phyloP scores from a whole-genome alignment of 2,888 invertebrate species.

The Pristionchus mayeri region DNA sequence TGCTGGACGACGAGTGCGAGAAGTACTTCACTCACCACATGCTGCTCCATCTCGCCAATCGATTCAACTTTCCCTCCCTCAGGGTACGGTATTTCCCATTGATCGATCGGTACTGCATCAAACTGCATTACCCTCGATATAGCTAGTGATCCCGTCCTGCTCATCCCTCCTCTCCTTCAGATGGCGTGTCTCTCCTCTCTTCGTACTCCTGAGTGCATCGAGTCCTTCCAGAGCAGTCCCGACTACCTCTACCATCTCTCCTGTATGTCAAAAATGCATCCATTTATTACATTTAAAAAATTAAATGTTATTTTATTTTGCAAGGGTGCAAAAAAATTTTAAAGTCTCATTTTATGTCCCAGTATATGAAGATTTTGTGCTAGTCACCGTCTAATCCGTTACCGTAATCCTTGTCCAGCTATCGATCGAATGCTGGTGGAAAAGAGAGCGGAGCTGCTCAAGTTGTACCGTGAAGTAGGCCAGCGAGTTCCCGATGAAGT shows the following conservation, averaged over 20 bases:
- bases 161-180: neutral
- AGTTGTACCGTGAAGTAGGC: neutral
- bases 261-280: no score
- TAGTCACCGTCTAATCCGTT: neutral
- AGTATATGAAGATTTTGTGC: neutral
- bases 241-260: neutral
- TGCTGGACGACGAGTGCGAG: neutral
- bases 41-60: slow-evolving; percentile 30
- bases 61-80: slow-evolving; percentile 30
- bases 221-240: neutral
- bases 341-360: neutral
- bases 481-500: neutral
- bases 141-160: neutral
- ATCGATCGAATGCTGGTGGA: slow-evolving; percentile 20
- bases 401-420: neutral
- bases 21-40: slow-evolving; percentile 23
- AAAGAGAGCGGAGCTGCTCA: neutral
- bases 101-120: neutral
- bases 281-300: no score
- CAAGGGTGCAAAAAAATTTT: no score
- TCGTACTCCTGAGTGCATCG: neutral
- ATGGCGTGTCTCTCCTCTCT: slow-evolving; percentile 6
- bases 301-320: no score
- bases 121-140: neutral
- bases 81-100: neutral